Percentiles rank a stretch among this genome's conserved stretches.
These are phyloP conservation scores for Menura novaehollandiae DNA, from an alignment of 2,113 vertebrate species.

Conservation along the genomic window DNA sequence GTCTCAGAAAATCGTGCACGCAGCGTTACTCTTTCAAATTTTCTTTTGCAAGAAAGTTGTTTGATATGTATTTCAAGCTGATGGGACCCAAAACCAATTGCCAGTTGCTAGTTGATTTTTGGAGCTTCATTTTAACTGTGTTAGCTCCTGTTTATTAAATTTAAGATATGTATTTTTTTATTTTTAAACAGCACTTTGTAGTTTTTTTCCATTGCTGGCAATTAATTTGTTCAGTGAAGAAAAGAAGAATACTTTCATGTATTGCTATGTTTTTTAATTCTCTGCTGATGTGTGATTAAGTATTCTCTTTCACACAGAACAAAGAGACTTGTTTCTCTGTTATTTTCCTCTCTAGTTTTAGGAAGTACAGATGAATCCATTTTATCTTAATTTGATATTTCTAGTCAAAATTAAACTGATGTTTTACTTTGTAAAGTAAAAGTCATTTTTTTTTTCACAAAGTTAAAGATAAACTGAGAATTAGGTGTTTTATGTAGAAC, in stretches of 20 bases:
- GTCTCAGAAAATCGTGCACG: not conserved
- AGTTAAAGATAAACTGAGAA: conserved; percentile 6
- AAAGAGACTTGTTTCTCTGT: conserved; percentile 55
- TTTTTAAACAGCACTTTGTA: conserved; percentile 60
- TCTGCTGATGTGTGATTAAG: conserved; percentile 64
- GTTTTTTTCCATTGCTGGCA: conserved; percentile 38
- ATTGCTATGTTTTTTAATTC: conserved; percentile 57
- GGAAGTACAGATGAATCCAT: conserved; percentile 44
- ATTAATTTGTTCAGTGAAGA: conserved; percentile 59
- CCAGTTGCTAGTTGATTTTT: not conserved
- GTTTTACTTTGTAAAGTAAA: conserved; percentile 22
- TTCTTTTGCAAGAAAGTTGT: not conserved
- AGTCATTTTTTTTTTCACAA: not conserved
- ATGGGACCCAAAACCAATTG: not conserved
- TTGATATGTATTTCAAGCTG: not conserved
- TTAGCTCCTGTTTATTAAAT: conserved; percentile 46
- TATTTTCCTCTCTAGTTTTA: conserved; percentile 57
- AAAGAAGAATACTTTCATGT: conserved; percentile 61
- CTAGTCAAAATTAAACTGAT: conserved; percentile 46
- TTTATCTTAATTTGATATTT: conserved; percentile 66
- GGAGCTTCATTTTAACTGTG: not conserved
- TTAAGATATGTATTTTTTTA: conserved; percentile 30
- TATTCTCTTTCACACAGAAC: conserved; percentile 66
- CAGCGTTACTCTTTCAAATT: not conserved
- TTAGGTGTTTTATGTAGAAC: not conserved